Conservation (phyloP, 2,113 vertebrate genomes). For the Ceratotherium simum region DNA sequence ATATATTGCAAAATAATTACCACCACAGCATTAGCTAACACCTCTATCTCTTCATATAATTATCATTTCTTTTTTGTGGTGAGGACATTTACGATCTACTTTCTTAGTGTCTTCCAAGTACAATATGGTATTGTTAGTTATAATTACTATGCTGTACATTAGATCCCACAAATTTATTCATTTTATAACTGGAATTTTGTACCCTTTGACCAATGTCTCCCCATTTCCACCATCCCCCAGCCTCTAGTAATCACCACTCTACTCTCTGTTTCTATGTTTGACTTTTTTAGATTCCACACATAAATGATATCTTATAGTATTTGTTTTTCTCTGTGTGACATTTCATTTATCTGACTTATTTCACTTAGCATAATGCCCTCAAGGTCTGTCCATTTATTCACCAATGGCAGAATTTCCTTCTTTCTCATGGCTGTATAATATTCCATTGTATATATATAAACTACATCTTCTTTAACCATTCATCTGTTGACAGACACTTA, state of each 20-base stretch:
- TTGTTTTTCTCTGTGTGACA: background rate
- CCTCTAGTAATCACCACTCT: background rate
- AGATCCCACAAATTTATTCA: background rate
- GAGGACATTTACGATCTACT: background rate
- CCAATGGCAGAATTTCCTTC: background rate
- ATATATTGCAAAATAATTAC: background rate
- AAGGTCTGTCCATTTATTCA: background rate
- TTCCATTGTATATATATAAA: background rate
- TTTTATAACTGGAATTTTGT: background rate
- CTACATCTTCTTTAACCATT: background rate
- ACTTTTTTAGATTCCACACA: background rate
- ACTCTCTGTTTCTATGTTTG: background rate
- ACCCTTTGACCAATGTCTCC: background rate
- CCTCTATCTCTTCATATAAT: background rate
- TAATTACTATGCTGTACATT: background rate
- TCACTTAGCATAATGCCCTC: background rate
- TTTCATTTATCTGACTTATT: background rate
- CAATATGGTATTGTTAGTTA: background rate
- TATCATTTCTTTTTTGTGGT: background rate
- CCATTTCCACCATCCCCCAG: background rate
- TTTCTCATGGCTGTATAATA: background rate
- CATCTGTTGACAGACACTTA: background rate
- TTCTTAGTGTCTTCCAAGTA: background rate
- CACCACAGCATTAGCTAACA: background rate
- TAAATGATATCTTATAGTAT: no score